phyloP scores from a whole-genome alignment of 2,797 vertebrate genomes.

The Dendrocincla fuliginosa region DNA sequence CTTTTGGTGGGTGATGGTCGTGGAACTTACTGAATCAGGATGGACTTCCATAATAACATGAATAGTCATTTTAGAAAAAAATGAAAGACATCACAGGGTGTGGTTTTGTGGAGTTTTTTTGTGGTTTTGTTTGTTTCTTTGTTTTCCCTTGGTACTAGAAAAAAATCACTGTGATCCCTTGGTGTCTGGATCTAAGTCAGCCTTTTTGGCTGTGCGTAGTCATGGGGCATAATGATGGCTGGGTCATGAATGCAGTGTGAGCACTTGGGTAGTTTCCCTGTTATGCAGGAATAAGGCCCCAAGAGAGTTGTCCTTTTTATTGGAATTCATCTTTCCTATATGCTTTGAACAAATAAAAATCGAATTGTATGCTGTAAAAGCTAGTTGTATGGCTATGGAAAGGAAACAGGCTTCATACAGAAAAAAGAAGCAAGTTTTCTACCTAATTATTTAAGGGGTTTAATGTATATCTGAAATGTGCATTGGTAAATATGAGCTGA shows the following conservation, averaged over 20 bases:
- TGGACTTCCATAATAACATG: neutral
- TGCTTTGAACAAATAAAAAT: neutral
- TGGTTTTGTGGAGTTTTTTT: neutral
- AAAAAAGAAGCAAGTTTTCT: neutral
- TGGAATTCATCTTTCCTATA: neutral
- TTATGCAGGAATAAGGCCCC: neutral
- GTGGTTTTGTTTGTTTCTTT: too few relatives aligned
- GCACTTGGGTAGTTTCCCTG: neutral
- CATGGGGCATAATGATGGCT: neutral
- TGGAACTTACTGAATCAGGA: neutral
- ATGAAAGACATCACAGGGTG: neutral
- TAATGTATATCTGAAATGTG: neutral
- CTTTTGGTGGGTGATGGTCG: neutral
- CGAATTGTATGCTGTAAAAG: neutral
- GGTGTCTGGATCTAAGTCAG: neutral
- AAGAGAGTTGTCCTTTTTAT: neutral
- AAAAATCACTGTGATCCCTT: neutral
- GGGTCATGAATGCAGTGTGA: neutral
- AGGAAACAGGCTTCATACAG: neutral
- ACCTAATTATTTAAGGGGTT: neutral
- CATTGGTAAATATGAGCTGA: slow-evolving; percentile 27
- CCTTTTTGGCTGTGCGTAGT: neutral
- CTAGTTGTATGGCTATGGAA: neutral
- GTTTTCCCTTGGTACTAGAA: neutral
- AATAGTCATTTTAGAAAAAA: neutral